Evolutionary conservation across 2,888 invertebrate genomes (phyloP), one percentile per base, ranked within the genome.

Genomic region (Schizotus pectinicornis): DNA sequence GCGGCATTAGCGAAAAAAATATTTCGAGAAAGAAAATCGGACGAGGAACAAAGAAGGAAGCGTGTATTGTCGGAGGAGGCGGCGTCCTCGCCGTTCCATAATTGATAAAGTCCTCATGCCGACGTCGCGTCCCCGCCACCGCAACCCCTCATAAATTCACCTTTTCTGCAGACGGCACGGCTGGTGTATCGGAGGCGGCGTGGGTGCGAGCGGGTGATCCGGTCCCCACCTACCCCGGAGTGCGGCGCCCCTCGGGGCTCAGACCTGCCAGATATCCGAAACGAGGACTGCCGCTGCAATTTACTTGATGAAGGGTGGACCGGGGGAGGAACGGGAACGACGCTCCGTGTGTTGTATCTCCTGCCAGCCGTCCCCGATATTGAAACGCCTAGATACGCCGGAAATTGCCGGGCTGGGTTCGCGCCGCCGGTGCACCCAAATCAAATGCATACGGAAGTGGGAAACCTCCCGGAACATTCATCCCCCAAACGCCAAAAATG

Each of bases 271-370:
- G 77, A 77, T 77, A 77, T 74, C 76, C 77, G 76, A 77, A 76
- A 75, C 76, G 77, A 76, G 74, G 75, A 75, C 75, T 74, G 76
- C 75, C 72, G 76, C 74, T 75, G 77, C 78, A 77, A 77, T 78
- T 78, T 77, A 77, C 74, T 78, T 77, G 78, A 78, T 78, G 78
- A 78, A 77, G 78, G 77, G 77, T 72, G 76, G 78, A 69, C 71
- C 69, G 73, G 64, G 67, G 58, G 49, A 46, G 47, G 8, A 36
- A 38, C 68, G 67, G 43, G 56, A 46, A 35, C 41, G 35, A 37
- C 45, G 55, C 39, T 37, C 14, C 41, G 42, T 31, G 45, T 47
- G 51, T 53, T n/a, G 38, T 37, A 45, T 46, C 38, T 53, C 34
- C 42, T 58, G 52, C 53, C 58, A 53, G 52, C 53, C 58, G 47